phyloP scores from a whole-genome alignment of 2,113 vertebrate species.

The Myotis brandtii region DNA sequence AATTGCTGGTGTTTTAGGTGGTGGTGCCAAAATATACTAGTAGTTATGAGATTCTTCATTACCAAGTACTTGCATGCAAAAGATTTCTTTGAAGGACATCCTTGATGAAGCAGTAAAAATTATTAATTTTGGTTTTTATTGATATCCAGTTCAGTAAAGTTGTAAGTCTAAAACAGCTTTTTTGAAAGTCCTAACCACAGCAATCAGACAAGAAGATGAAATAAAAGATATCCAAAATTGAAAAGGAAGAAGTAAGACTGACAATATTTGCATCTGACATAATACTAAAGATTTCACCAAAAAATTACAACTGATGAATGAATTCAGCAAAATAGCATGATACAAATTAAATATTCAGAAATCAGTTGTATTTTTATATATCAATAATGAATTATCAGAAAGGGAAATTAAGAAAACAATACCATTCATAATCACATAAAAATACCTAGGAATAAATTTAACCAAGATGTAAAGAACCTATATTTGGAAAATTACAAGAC shows the following conservation, averaged over 20 bases:
- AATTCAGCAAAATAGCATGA: not conserved
- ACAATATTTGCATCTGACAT: not conserved
- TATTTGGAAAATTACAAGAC: not conserved
- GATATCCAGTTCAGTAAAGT: constrained; percentile 2
- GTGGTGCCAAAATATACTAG: not conserved
- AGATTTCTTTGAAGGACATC: not conserved
- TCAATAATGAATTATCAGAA: not conserved
- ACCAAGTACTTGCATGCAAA: not conserved
- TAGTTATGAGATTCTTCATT: not conserved
- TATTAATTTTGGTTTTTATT: not conserved
- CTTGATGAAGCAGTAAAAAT: not conserved
- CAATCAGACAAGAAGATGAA: not conserved
- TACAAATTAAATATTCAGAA: not conserved
- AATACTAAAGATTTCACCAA: not conserved
- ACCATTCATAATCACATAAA: not conserved
- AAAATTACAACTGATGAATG: not conserved
- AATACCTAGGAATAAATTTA: not conserved
- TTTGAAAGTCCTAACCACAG: not conserved
- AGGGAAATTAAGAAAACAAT: not conserved
- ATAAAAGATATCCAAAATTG: not conserved
- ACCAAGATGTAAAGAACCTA: not conserved
- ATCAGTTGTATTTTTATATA: not conserved
- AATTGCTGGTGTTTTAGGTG: not conserved
- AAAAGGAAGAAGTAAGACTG: not conserved
- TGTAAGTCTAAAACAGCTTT: not conserved